Conservation (phyloP, 2,797 vertebrate genomes). For the Poeciliopsis paucimaculata region DNA sequence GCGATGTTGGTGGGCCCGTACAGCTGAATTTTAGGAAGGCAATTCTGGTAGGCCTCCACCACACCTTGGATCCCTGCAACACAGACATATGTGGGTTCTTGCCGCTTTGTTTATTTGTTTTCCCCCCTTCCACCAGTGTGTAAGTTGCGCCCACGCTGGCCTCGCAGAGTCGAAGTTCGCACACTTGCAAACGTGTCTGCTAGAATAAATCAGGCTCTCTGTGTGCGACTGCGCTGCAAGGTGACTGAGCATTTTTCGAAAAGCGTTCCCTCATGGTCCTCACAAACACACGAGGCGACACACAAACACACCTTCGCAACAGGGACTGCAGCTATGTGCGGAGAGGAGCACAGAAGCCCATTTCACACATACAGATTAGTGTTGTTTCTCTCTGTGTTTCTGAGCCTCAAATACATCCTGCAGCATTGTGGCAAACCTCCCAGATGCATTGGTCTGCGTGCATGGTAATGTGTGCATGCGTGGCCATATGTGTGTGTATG, state of each 20-base stretch:
- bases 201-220: conserved; percentile 37
- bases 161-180: conserved; percentile 35
- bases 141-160: conserved; percentile 15
- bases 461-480: background rate
- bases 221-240: conserved; percentile 28
- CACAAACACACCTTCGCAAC: conserved; percentile 29
- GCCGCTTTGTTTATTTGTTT: conserved; percentile 1
- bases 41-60: conserved; percentile 99
- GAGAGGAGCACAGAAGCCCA: conserved; percentile 61
- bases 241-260: conserved; percentile 44
- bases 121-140: background rate
- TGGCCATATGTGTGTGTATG: conserved; percentile 10
- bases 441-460: conserved; percentile 33
- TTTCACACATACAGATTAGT: conserved; percentile 81
- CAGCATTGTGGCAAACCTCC: conserved; percentile 60
- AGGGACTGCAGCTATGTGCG: conserved; percentile 43
- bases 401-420: conserved; percentile 62
- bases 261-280: conserved; percentile 20
- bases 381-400: conserved; percentile 68
- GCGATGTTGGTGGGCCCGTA: conserved; percentile 99
- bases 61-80: conserved; percentile 95
- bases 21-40: conserved; percentile 96
- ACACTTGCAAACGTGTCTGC: conserved; percentile 44
- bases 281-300: conserved; percentile 15
- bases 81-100: conserved; percentile 48